phyloP scores from a whole-genome alignment of 2,797 vertebrate genomes.

The Hippoglossus hippoglossus region DNA sequence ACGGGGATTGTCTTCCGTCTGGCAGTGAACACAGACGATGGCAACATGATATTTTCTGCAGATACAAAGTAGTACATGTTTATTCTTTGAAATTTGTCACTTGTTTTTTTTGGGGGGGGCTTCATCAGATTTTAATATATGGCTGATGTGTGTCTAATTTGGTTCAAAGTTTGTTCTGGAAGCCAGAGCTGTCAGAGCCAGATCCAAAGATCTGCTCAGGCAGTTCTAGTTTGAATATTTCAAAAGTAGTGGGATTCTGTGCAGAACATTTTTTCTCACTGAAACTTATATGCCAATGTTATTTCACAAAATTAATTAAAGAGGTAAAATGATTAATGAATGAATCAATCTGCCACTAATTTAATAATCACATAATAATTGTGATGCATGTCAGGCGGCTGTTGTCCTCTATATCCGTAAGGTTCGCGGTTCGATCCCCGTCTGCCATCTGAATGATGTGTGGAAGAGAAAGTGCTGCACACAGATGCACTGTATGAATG shows the following conservation, averaged over 20 bases:
- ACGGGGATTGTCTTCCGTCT: slow-evolving; percentile 61
- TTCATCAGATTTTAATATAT: slow-evolving; percentile 28
- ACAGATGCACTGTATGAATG: no score
- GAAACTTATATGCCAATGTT: background rate
- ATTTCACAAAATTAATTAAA: background rate
- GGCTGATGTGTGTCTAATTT: slow-evolving; percentile 23
- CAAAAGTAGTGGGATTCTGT: background rate
- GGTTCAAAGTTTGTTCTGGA: slow-evolving; percentile 10
- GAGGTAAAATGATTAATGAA: background rate
- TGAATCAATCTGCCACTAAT: background rate
- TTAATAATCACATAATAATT: background rate
- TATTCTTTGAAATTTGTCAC: slow-evolving; percentile 32
- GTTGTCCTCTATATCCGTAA: no score
- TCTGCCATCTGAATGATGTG: no score
- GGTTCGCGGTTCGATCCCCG: no score
- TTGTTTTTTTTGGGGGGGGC: slow-evolving; percentile 18
- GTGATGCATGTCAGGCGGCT: no score
- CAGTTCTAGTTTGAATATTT: slow-evolving; percentile 7
- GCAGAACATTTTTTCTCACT: background rate
- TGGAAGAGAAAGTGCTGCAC: no score
- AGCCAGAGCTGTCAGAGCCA: slow-evolving; percentile 16
- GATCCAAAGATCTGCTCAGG: slow-evolving; percentile 1
- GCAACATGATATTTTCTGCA: slow-evolving; percentile 45
- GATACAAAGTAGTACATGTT: slow-evolving; percentile 50
- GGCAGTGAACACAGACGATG: slow-evolving; percentile 38